Evolutionary conservation across 2,113 vertebrate species (phyloP), one percentile per base, ranked within the genome.

Genomic region (Muntiacus muntjak): DNA sequence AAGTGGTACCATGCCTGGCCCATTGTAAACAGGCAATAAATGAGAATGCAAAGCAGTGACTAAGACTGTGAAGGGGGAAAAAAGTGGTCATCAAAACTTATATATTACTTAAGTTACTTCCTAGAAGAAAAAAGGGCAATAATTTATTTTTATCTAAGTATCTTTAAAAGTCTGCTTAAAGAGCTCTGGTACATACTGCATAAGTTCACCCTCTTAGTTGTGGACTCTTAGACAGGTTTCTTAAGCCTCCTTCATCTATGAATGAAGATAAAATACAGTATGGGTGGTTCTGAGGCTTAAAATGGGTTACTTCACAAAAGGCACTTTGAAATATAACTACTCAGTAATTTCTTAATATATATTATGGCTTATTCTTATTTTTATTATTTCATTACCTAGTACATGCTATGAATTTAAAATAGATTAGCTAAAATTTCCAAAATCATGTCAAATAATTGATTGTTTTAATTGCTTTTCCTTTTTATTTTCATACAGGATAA

Each of bases 361-460:
- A 15, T 28, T 62, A 62, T 17, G 3, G 28, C 47, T 94, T 95
- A 91, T 64, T 87, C 33, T 45, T 62, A n/a, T 50, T 50, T 89
- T 62, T 64, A 26, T 60, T 64, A 83, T 82, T 94, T 93, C 82
- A 95, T 17, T 50, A 64, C 12, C 52, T 55, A 88, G 26, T 36
- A 33, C 52, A n/a, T 57, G 28, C 28, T 33, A 74, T 2, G 23
- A 23, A 23, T 93, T 88, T 28, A 54, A 14, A 97, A 96, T 9
- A 82, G 95, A 67, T 81, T 84, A 62, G 12, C 19, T 88, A 47
- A 82, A 79, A 90, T 90, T 97, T 40, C 90, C 50, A n/a, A 95
- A 89, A 94, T 71, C 15, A 64, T n/a, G 15, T 58, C 45, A 76
- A 93, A 84, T 84, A 84, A 87, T 19, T 47, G 33, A 16, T 1